Evolutionary conservation across 2,113 vertebrate species (phyloP).

Genomic region (Cyanistes caeruleus): DNA sequence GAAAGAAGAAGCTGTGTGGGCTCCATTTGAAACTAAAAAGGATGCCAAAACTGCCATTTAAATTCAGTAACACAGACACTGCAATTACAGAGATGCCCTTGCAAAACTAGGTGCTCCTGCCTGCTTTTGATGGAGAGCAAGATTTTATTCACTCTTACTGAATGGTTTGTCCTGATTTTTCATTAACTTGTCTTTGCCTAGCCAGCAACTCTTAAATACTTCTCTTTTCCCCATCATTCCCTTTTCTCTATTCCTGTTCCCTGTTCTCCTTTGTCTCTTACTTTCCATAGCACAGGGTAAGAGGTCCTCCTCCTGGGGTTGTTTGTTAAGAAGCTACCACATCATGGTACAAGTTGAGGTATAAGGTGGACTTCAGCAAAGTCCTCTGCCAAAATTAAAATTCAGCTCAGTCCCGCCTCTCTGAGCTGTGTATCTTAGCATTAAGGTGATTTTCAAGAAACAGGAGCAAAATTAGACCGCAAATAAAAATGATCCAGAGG

Average conservation of each 20-base stretch:
- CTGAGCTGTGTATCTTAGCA: background rate
- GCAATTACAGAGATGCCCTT: background rate
- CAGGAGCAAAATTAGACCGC: background rate
- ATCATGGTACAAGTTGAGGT: background rate
- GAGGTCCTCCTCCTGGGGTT: background rate
- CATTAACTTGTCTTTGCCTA: background rate
- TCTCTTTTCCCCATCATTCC: background rate
- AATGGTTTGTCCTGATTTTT: background rate
- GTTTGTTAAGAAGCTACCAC: background rate
- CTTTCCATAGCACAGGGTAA: background rate
- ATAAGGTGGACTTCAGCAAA: background rate
- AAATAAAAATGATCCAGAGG: background rate
- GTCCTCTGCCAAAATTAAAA: slow-evolving; percentile 15
- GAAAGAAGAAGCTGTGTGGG: background rate
- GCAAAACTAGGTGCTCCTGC: background rate
- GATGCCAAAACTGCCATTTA: background rate
- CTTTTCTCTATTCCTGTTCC: background rate
- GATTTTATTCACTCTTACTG: background rate
- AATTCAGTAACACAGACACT: background rate
- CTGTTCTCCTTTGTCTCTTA: background rate
- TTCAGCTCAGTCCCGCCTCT: slow-evolving; percentile 2
- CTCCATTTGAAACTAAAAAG: background rate
- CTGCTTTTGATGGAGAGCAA: background rate
- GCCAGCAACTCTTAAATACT: background rate
- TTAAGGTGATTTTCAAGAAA: slow-evolving; percentile 44